Base-by-base conservation (phyloP, 2,797 vertebrate genomes). In the Fistularia tabacaria region DNA sequence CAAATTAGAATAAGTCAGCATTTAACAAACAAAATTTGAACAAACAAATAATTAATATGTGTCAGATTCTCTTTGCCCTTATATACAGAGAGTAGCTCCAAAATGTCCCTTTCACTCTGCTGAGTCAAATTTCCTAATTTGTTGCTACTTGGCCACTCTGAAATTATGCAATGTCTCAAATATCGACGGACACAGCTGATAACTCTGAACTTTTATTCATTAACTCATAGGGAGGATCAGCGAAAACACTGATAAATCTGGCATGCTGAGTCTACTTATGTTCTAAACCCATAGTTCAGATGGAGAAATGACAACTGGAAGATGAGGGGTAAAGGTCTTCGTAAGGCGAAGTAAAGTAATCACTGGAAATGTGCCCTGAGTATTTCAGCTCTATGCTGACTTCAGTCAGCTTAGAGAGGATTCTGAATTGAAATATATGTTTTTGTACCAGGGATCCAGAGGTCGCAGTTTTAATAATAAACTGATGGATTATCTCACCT, bases 401-500 rank as follows among this genome's bases (percentile, higher is more conserved):
- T 25, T 25, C 25, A 25, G 25, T 25, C 25, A 25, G 25, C 25
- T 25, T 5, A 25, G 5, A 25, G 25, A 25, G 25, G 25, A 5
- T 25, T 25, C 25, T 25, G 25, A 25, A 25, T 25, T 25, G 25
- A 25, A 25, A 25, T 25, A 25, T 25, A 25, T 25, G 25, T 25
- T 25, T 25, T 25, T 25, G 25, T 25, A 25, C 25, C 25, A 25
- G 25, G 5, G 25, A 25, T 25, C 5, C 25, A 25, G 25, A 25
- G 25, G 25, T 25, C 25, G 25, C 25, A 25, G 5, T 25, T n/a
- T 25, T 25, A 25, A 25, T 25, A 25, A 25, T 25, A 25, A 25
- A 25, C 25, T 10, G 14, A 36, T 12, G 46, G 1, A 7, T 43
- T 45, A 56, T 74, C 37, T 15, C 11, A 98, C 96, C 92, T 91